Conservation (phyloP, 2,113 vertebrate species). For the Salvelinus alpinus region DNA sequence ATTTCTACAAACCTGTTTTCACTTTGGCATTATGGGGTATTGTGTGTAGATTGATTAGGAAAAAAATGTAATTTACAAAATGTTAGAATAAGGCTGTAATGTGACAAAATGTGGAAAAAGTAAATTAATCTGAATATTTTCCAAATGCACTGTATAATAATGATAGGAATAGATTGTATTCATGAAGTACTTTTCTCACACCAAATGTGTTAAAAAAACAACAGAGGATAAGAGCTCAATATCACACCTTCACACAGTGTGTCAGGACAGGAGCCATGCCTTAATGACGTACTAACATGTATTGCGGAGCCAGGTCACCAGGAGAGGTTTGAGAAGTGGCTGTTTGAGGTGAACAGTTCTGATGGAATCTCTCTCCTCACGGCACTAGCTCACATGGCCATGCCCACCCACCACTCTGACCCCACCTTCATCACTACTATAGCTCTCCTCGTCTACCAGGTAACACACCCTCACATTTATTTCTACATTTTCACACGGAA, state of each 20-base stretch:
- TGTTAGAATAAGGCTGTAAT: too few relatives aligned
- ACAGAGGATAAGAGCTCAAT: neutral
- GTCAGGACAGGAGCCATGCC: neutral
- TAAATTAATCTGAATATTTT: too few relatives aligned
- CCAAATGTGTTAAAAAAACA: too few relatives aligned
- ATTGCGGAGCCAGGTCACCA: slow-evolving; percentile 82
- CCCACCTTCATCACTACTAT: slow-evolving; percentile 88
- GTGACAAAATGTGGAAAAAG: too few relatives aligned
- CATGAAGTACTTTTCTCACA: too few relatives aligned
- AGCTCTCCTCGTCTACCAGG: slow-evolving; percentile 92
- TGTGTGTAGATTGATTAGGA: too few relatives aligned
- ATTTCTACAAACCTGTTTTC: too few relatives aligned
- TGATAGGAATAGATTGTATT: too few relatives aligned
- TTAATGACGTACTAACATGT: neutral
- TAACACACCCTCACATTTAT: slow-evolving; percentile 12
- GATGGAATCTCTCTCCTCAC: slow-evolving; percentile 91
- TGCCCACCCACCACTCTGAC: slow-evolving; percentile 79
- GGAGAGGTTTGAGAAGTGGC: slow-evolving; percentile 84
- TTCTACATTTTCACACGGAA: too few relatives aligned
- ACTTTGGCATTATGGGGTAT: too few relatives aligned
- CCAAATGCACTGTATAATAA: too few relatives aligned
- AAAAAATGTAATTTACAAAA: too few relatives aligned
- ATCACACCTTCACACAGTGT: neutral
- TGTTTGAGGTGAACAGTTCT: slow-evolving; percentile 90
- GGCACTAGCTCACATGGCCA: slow-evolving; percentile 82